phyloP scores from a whole-genome alignment of 1,140 invertebrate genomes.

The Himalopsyche phryganea region DNA sequence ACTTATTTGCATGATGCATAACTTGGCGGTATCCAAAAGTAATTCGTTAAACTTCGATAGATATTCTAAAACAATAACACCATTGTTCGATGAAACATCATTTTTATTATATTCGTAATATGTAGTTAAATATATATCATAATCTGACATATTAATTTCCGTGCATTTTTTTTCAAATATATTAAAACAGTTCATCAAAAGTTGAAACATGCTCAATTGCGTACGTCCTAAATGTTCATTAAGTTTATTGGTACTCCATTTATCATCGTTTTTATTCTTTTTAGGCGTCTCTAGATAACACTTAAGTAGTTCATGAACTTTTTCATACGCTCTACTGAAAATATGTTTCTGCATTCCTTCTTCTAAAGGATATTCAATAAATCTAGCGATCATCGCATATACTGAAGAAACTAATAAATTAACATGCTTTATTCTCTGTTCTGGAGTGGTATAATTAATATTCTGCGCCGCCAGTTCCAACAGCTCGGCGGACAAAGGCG shows the following conservation, averaged over 20 bases:
- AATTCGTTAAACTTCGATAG: conserved; percentile 19
- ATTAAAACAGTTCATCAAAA: conserved; percentile 20
- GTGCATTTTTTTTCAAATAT: conserved; percentile 11
- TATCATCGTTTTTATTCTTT: conserved; percentile 16
- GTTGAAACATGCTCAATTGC: conserved; percentile 11
- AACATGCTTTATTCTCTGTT: conserved; percentile 1
- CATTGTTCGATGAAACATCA: conserved; percentile 12
- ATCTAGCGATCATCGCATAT: conserved; percentile 11
- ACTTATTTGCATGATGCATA: conserved; percentile 20
- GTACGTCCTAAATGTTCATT: conserved; percentile 19
- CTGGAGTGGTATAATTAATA: conserved; percentile 14
- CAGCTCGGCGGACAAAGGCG: conserved; percentile 18
- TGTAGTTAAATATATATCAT: conserved; percentile 20
- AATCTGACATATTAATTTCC: background rate
- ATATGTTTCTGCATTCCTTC: conserved; percentile 7
- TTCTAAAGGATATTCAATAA: background rate
- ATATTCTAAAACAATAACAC: conserved; percentile 10
- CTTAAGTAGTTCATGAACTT: conserved; percentile 23
- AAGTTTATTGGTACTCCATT: conserved; percentile 1
- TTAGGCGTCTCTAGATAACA: conserved; percentile 26
- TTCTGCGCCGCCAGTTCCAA: conserved; percentile 16
- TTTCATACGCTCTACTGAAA: conserved; percentile 5
- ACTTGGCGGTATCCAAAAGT: conserved; percentile 4
- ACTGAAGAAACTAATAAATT: conserved; percentile 5
- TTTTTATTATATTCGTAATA: conserved; percentile 7